phyloP scores from a whole-genome alignment of 1,140 invertebrate species.

The Gyrodactylus bullatarudis region DNA sequence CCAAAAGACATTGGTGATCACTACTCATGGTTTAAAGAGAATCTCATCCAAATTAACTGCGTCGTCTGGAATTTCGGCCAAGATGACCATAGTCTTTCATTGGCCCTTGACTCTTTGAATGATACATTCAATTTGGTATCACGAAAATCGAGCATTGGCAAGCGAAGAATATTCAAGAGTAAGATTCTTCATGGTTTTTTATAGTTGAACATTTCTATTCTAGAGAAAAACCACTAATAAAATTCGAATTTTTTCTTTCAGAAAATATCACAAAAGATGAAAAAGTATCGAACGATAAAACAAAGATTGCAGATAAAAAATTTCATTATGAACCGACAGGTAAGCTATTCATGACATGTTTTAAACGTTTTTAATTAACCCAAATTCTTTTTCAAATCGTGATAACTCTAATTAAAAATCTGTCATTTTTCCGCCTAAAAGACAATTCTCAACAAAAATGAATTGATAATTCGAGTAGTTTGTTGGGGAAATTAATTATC shows the following conservation, averaged over 20 bases:
- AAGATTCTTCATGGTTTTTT: not conserved
- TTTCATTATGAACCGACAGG: too few species aligned
- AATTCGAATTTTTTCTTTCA: not conserved
- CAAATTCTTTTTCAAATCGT: too few species aligned
- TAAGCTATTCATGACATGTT: too few species aligned
- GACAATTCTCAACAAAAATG: too few species aligned
- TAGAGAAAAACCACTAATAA: not conserved
- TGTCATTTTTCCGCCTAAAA: too few species aligned
- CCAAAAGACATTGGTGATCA: constrained; percentile 78
- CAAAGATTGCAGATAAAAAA: too few species aligned
- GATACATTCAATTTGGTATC: not conserved
- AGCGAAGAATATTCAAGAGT: not conserved
- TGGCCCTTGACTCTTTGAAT: not conserved
- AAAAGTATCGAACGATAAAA: not conserved
- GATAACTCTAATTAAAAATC: too few species aligned
- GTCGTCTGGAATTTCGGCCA: not conserved
- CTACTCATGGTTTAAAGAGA: constrained; percentile 39
- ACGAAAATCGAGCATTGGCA: not conserved
- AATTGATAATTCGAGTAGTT: too few species aligned
- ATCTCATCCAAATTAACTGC: not conserved
- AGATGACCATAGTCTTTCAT: not conserved
- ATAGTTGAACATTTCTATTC: not conserved
- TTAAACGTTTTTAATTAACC: too few species aligned
- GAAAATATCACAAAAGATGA: not conserved
- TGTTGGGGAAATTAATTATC: too few species aligned